Evolutionary conservation across 1,140 invertebrate genomes (phyloP), one percentile per base, ranked within the genome.

Genomic region (Drosophila nannoptera): DNA sequence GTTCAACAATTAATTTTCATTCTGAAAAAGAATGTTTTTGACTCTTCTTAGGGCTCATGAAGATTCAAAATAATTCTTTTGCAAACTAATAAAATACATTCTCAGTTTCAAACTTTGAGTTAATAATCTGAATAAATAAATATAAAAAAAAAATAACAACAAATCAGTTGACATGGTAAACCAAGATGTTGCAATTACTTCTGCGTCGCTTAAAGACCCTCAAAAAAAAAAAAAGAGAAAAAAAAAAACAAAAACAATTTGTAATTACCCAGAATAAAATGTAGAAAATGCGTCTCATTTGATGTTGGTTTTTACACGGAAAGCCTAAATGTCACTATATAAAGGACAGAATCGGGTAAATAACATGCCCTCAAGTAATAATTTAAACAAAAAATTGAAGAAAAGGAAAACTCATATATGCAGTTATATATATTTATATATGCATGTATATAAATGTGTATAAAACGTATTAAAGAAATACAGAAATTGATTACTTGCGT

Each of bases 21-120:
- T 75, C 50, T 70, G 4, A 46, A 87, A 88, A 88, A 88, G 86
- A 64, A 83, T 80, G 71, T 74, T 86, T 88, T 88, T 88, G 86
- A 69, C 86, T 88, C 86, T 88, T 88, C 82, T 71, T 87, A 82
- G 86, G 86, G 86, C 86, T 88, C 86, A 88, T 87, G 81, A 86
- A 88, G 86, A 83, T 75, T 83, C 86, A 88, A 88, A 88, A 77
- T 80, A 87, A 88, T 86, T 86, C 87, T 88, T 88, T 88, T 88
- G 86, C 43, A 66, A 71, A 64, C 46, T 55, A 71, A 31, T 31
- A 43, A 2, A 35, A 45, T 64, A 67, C 12, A 11, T 66, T 29
- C 40, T 14, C 73, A 2, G 48, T 78, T 78, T 69, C 9, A 56
- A 42, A 12, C 11, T 52, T n/a, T 74, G 52, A 56, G 48, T 7